Base-by-base conservation (phyloP, 2,888 invertebrate genomes). In the Stramonita haemastoma region DNA sequence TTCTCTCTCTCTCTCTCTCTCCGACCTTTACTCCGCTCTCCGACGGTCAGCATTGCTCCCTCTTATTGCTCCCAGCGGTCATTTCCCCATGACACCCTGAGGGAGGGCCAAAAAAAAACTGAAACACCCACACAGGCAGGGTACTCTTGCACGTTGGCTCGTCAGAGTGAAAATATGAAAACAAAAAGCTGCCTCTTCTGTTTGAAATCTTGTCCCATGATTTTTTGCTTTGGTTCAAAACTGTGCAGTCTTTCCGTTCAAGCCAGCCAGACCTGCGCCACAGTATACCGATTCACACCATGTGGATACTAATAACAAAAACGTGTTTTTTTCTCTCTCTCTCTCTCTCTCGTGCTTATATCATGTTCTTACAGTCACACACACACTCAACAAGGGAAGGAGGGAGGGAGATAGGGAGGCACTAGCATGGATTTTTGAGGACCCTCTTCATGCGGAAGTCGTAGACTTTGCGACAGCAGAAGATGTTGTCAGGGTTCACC, bases 401-500 rank as follows among this genome's bases (percentile, higher is more conserved):
- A n/a, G n/a, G n/a, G n/a, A n/a, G n/a, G n/a, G n/a, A n/a, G n/a
- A n/a, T n/a, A n/a, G 32, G 77, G 29, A 34, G 85, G 32, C 56
- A 34, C 57, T 89, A 94, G 13, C 93, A 92, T 56, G 96, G 96
- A 93, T 96, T 96, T 92, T 96, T 96, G 89, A 96, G 95, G 91
- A 98, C 97, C 94, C 98, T 97, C 95, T 98, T 98, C 94, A 98
- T 98, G 93, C 98, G 97, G 96, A 98, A 98, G 96, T 99, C 99
- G 97, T 99, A 99, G 91, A 99, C 98, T 94, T 98, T 97, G 87
- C 98, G 97, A 96, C 99, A 99, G 97, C 99, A 98, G 96, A 99
- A 98, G 83, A 99, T 98, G 96, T 98, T 97, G 94, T 99, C 99
- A 87, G 97, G 97, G 90, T 97, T 96, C 93, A 97, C 96, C 96